phyloP scores from a whole-genome alignment of 1,140 invertebrate species.

The Dufourea novaeangliae region DNA sequence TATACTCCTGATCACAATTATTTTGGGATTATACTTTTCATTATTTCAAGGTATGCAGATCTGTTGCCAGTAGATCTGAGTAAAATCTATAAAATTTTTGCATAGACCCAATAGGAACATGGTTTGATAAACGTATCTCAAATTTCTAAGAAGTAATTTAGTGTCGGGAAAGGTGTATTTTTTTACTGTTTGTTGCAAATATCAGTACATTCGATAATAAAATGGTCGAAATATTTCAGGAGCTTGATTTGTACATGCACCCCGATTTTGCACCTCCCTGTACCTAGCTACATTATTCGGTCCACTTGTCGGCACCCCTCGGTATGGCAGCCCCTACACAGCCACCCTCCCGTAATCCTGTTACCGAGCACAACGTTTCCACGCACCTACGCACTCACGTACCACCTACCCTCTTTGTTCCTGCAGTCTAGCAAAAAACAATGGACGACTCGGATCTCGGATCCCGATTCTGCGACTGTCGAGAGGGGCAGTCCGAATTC shows the following conservation, averaged over 20 bases:
- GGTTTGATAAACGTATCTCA: no score
- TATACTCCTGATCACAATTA: no score
- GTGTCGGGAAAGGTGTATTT: not conserved
- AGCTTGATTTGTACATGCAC: constrained; percentile 25
- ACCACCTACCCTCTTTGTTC: constrained; percentile 33
- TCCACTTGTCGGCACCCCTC: constrained; percentile 72
- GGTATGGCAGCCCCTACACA: constrained; percentile 52
- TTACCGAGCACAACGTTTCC: constrained; percentile 64
- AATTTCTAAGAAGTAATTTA: no score
- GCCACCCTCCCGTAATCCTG: constrained; percentile 68
- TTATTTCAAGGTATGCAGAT: no score
- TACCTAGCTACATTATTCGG: constrained; percentile 68
- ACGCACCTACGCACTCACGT: constrained; percentile 50
- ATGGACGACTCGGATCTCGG: constrained; percentile 30
- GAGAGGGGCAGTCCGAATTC: constrained; percentile 12
- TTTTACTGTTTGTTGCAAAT: not conserved
- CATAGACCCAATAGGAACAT: no score
- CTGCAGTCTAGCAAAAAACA: constrained; percentile 57
- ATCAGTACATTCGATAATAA: constrained; percentile 13
- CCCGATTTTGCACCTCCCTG: constrained; percentile 60
- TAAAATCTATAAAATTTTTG: no score
- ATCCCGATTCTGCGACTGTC: constrained; percentile 21
- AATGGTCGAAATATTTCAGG: constrained; percentile 24
- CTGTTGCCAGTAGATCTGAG: no score
- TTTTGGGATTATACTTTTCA: no score